Base-by-base conservation (phyloP, 2,797 vertebrate genomes). In the Tapirus indicus region DNA sequence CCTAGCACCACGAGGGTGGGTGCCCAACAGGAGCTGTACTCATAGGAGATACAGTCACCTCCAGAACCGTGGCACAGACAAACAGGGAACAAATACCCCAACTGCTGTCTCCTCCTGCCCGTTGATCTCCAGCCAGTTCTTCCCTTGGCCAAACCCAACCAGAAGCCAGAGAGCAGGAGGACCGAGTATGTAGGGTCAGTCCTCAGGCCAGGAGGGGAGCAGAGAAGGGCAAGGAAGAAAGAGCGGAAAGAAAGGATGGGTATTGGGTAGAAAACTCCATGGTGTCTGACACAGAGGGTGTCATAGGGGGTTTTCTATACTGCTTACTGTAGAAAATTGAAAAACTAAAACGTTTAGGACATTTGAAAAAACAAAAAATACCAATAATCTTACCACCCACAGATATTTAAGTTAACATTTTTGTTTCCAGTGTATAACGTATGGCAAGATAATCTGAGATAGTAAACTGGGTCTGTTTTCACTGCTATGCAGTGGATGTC, bases 1-100 rank as follows among this genome's bases (percentile, higher is more conserved):
- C 12, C 8, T 52, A 25, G 47, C 16, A 5, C 10, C 56, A 29
- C 0, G 35, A 64, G 35, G 16, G 47, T 0, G 0, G 47, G 14
- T 20, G 49, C 25, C 25, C 25, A 72, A 44, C 1, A 32, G 38
- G 44, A 60, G 17, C 32, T 69, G 44, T 54, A 35, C 21, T 10
- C 56, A 3, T 35, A 29, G 4, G 44, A 9, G 41, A 41, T n/a
- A 17, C 6, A 7, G 41, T 54, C 7, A 41, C 54, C 78, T 66
- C 29, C 68, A 58, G 64, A 78, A 7, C 5, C 12, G 27, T 0
- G 0, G 21, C n/a, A 38, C 6, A 7, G n/a, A 74, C 41, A 9
- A 13, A 71, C 1, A 35, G 21, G 49, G 13, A 41, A 66, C 72
- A 14, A 66, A n/a, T 21, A 25, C 29, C 29, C 64, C 1, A 20